Percentiles rank a stretch among this genome's conserved stretches.
phyloP scores from a whole-genome alignment of 2,113 vertebrate species.

The Chionis minor region DNA sequence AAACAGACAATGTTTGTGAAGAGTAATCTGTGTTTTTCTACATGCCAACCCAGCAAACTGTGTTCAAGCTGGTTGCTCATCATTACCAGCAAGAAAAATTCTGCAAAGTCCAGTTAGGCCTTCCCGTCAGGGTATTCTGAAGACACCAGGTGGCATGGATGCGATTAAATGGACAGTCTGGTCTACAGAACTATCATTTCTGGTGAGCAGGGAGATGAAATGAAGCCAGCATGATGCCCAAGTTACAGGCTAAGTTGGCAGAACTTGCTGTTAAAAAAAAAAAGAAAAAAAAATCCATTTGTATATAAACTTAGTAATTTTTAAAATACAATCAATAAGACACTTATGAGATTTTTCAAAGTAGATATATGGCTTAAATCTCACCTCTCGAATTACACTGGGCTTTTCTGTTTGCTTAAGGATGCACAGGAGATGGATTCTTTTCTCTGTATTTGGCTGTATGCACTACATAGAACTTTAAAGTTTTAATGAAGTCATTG shows the following conservation, averaged over 20 bases:
- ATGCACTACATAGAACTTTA: background rate
- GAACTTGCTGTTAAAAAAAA: background rate
- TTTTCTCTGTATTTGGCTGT: background rate
- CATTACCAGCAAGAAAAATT: background rate
- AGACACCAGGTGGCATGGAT: background rate
- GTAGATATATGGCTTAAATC: background rate
- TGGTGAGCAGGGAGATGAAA: background rate
- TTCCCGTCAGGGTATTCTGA: background rate
- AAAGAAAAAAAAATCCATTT: background rate
- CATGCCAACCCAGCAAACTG: background rate
- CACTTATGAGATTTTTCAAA: background rate
- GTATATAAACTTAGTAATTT: background rate
- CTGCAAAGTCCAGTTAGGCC: background rate
- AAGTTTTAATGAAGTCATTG: background rate
- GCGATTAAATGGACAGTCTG: background rate
- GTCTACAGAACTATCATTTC: background rate
- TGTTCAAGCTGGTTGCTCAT: background rate
- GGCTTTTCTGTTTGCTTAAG: background rate
- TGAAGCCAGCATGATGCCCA: background rate
- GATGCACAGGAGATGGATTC: background rate
- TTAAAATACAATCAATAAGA: background rate
- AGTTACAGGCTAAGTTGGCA: background rate
- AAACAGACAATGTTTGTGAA: background rate
- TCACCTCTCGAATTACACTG: background rate
- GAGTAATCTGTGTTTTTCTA: background rate